phyloP scores from a whole-genome alignment of 2,888 invertebrate genomes.

The Chrysopilus asiliformis region DNA sequence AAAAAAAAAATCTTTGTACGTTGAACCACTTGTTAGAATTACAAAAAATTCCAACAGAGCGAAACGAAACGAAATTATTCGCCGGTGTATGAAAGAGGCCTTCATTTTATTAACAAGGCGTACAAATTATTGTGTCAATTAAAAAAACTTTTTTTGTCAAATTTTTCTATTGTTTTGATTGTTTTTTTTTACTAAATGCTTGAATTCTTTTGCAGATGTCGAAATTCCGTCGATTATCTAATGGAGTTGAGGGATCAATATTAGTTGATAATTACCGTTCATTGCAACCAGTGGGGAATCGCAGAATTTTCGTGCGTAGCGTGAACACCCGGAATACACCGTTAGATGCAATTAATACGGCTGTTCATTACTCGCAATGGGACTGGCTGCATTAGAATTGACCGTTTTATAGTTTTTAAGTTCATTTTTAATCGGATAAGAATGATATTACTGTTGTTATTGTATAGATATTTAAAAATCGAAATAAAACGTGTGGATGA shows the following conservation, averaged over 20 bases:
- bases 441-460: too few species aligned
- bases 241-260: conserved; percentile 44
- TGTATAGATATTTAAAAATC: too few species aligned
- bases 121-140: too few species aligned
- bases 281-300: conserved; percentile 51
- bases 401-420: too few species aligned
- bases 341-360: conserved; percentile 23
- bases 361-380: conserved; percentile 45
- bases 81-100: background rate
- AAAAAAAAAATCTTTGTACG: too few species aligned
- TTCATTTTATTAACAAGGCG: too few species aligned
- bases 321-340: conserved; percentile 44
- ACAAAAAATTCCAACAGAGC: background rate
- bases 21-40: too few species aligned
- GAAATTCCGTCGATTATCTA: conserved; percentile 41
- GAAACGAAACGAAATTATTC: background rate
- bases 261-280: conserved; percentile 56
- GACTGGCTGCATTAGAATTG: conserved; percentile 42
- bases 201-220: conserved; percentile 22
- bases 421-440: too few species aligned
- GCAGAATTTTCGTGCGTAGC: conserved; percentile 52
- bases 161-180: conserved; percentile 3
- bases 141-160: background rate
- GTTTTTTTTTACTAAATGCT: conserved; percentile 2
- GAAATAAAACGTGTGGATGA: too few species aligned